Conservation (phyloP, 2,888 invertebrate genomes). For the Cecidostiba fungosa region DNA sequence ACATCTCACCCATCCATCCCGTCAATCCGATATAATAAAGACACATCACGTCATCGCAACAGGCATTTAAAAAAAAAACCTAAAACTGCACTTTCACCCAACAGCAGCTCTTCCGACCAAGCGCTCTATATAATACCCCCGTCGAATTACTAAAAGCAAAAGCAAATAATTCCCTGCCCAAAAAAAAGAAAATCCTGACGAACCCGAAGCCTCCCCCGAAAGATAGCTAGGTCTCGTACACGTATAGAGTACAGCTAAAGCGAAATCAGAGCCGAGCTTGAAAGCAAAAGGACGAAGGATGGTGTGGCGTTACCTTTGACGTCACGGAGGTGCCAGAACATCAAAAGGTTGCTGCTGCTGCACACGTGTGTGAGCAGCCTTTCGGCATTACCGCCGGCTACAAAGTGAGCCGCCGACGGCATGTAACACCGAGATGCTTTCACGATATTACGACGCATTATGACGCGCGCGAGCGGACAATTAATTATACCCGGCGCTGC, state of each 20-base stretch:
- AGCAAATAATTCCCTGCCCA: neutral
- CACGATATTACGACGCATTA: conserved; percentile 69
- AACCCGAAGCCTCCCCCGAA: neutral
- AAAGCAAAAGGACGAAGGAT: conserved; percentile 50
- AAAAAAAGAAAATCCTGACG: neutral
- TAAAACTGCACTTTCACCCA: neutral
- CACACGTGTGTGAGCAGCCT: neutral
- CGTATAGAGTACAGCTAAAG: neutral
- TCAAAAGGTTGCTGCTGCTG: conserved; percentile 42
- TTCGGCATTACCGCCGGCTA: conserved; percentile 44
- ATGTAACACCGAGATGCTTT: conserved; percentile 63
- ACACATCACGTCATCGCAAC: neutral
- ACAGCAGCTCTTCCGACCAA: neutral
- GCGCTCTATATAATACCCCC: neutral
- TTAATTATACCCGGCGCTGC: conserved; percentile 68
- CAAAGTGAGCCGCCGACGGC: conserved; percentile 19
- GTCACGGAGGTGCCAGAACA: conserved; percentile 53
- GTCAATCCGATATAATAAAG: neutral
- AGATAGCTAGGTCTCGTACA: neutral
- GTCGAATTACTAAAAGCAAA: neutral
- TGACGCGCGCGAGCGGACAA: conserved; percentile 66
- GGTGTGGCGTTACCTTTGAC: conserved; percentile 54
- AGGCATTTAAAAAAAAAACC: neutral
- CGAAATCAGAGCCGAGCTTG: conserved; percentile 29
- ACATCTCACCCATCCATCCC: neutral